These are phyloP conservation scores for Hecatera dysodea DNA, from an alignment of 2,888 invertebrate species.

Conservation along the genomic window DNA sequence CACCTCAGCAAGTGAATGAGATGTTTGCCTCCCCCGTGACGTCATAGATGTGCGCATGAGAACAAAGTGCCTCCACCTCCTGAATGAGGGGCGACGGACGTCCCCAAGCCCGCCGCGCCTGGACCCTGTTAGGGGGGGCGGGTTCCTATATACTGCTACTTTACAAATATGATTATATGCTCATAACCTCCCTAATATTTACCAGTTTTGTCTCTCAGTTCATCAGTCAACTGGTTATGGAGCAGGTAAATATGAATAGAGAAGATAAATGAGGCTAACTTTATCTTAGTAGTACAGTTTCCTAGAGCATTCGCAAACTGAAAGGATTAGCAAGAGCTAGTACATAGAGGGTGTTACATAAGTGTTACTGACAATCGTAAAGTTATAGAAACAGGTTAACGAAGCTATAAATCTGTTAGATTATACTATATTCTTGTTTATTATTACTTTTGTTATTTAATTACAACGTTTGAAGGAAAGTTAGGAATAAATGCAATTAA, in stretches of 20 bases:
- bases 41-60: too few relatives aligned
- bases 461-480: background rate
- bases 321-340: background rate
- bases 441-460: background rate
- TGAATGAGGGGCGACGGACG: too few relatives aligned
- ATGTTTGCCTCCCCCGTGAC: too few relatives aligned
- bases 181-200: background rate
- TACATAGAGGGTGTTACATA: conserved; percentile 10
- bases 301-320: background rate
- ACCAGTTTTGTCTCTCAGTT: background rate
- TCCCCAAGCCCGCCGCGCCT: too few relatives aligned
- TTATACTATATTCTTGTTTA: background rate
- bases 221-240: background rate
- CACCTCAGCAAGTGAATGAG: too few relatives aligned
- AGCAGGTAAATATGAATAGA: background rate
- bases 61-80: too few relatives aligned
- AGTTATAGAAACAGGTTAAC: conserved; percentile 18
- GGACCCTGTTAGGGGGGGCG: too few relatives aligned
- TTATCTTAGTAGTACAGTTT: too few relatives aligned
- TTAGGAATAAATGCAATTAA: too few relatives aligned
- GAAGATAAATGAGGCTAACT: background rate
- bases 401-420: conserved; percentile 9
- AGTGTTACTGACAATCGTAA: conserved; percentile 15
- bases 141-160: too few relatives aligned
- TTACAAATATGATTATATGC: too few relatives aligned